Base-by-base conservation (phyloP, 2,888 invertebrate genomes). In the Monoplex corrugatus region DNA sequence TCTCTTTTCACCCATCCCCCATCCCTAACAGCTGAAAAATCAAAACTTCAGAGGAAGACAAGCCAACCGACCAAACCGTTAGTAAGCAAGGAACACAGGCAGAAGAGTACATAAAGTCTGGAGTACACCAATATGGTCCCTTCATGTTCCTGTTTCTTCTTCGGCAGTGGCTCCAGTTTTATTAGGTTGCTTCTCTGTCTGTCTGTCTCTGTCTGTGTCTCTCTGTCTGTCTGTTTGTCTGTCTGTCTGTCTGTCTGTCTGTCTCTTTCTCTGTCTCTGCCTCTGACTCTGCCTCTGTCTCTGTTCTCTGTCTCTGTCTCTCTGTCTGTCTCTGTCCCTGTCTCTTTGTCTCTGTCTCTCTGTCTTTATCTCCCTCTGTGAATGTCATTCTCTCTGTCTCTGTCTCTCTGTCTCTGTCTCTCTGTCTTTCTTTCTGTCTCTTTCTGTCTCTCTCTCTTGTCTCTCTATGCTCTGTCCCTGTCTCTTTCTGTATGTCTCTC, bases 191-290 rank as follows among this genome's bases (percentile, higher is more conserved):
- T n/a, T n/a, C n/a, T n/a, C n/a, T n/a, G n/a, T n/a, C 68, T 68
- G 19, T 68, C 8, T 68, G 68, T n/a, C 68, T 68, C 28, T 68
- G 28, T 68, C 23, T 2, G 38, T 35, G 75, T 72, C 32, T 68
- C n/a, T 68, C 19, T 68, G 28, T 68, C 28, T 32, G 68, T 84
- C 40, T 44, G 84, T 89, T 10, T 84, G 45, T 78, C 19, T 43
- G 78, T 80, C 23, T 80, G 43, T 80, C 28, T 40, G 43, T 80
- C 40, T 80, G 43, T 80, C 40, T 32, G 1, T 45, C 83, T 45
- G n/a, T 83, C 83, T 83, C 45, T 83, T 45, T 83, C 45, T 83
- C 44, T 83, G 16, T 72, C 78, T 78, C 35, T 78, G 38, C 23
- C 78, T 78, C 35, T 78, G 10, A 16, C 35, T 35, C 35, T 35